These are phyloP conservation scores for Rhinolophus ferrumequinum DNA, from an alignment of 2,113 vertebrate genomes.

Conservation along the genomic window DNA sequence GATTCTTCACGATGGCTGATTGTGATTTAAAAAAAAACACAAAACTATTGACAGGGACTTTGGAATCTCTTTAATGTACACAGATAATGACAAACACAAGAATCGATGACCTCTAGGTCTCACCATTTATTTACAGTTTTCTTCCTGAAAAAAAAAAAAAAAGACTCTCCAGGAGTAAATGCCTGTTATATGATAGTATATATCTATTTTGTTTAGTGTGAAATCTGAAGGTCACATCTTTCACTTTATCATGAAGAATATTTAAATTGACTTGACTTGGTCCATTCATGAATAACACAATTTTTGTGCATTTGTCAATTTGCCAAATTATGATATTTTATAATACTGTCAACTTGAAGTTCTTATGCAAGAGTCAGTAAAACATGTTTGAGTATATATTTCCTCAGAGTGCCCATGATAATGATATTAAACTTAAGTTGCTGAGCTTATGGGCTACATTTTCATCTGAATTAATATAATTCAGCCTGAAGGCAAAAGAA, in stretches of 20 bases:
- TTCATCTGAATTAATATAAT: constrained; percentile 56
- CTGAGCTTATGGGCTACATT: constrained; percentile 26
- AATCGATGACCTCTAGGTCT: background rate
- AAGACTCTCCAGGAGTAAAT: background rate
- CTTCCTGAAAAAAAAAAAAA: background rate
- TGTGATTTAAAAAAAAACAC: background rate
- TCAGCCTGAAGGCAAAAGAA: constrained; percentile 53
- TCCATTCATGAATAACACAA: background rate
- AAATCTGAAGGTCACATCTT: background rate
- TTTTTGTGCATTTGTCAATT: background rate
- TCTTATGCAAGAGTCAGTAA: constrained; percentile 24
- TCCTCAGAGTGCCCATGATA: background rate
- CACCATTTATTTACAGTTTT: background rate
- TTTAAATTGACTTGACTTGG: background rate
- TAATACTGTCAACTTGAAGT: background rate
- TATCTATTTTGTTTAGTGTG: background rate
- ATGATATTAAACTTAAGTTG: constrained; percentile 42
- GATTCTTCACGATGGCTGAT: background rate
- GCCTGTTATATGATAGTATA: background rate
- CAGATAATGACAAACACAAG: background rate
- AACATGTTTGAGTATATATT: background rate
- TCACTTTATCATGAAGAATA: background rate
- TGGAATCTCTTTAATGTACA: background rate
- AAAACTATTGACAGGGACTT: background rate
- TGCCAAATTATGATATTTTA: constrained; percentile 39